Base-by-base conservation (phyloP, 2,888 invertebrate species). In the Ethmia dodecea region DNA sequence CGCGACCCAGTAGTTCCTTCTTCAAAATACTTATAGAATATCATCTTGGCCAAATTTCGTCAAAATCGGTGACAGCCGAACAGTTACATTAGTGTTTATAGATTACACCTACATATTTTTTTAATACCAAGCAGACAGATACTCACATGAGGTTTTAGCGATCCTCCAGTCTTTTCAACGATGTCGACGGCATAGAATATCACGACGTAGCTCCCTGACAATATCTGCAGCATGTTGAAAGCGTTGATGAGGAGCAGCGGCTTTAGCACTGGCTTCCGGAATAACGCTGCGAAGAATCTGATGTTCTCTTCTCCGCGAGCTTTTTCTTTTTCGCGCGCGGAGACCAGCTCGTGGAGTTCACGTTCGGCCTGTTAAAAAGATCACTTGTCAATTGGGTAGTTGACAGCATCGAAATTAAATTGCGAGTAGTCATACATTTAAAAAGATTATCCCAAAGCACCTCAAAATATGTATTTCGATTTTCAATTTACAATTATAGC, bases 151-250 rank as follows among this genome's bases (percentile, higher is more conserved):
- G 84, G 72, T 11, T 57, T 49, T 11, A 83, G 44, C 5, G 86
- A 66, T 41, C 88, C 88, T 3, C 88, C 88, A 36, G 88, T 76
- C 37, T 90, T 89, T 5, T 87, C 73, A 5, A 93, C 86, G 37
- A 94, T 91, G 51, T 93, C 92, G 0, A 93, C 92, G 0, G 93
- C 93, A 60, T 94, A 94, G 73, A 93, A 94, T 35, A 94, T 92
- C 36, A 94, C 89, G 9, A 94, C 86, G 57, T 92, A 94, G 11
- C 93, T 93, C 31, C 94, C 94, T 3, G 93, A 92, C 25, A 92
- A 73, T 46, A 92, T 90, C 66, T 93, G 93, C 42, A 93, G 83
- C 47, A 92, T 69, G 61, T 92, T 92, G 74, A 94, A 93, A 0
- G 90, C 78, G 55, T 92, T 91, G 53, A 93, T 91, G 28, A 94